Base-by-base conservation (phyloP, 1,140 invertebrate genomes). In the Coenobita brevimanus region DNA sequence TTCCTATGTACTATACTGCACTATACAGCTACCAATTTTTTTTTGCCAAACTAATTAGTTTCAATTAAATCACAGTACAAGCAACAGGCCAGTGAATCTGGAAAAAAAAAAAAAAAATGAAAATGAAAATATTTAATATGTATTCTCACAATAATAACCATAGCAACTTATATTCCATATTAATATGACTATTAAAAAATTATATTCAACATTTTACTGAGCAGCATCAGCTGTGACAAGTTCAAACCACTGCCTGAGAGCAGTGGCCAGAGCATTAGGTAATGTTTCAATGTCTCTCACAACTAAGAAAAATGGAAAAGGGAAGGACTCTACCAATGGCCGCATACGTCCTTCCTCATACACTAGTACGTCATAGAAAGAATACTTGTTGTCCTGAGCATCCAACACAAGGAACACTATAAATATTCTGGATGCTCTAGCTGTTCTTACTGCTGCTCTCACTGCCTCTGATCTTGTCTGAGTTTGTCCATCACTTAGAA, bases 291-390 rank as follows among this genome's bases (percentile, higher is more conserved):
- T 95, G 92, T 99, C 97, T 81, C 97, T 93, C 6, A 99, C 94
- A 90, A 99, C 97, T 33, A 99, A 94, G 92, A 99, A 99, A 93
- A 98, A 99, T n/a, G 98, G 98, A 92, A 99, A 99, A 6, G 99
- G 99, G 93, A 99, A 99, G 88, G 94, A 95, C 91, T 99, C 98
- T 94, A 99, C 94, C 89, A 99, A 54, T 91, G 93, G 92, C 97
- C 96, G 94, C 98, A 97, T 92, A 96, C 97, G 57, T 95, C 93
- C 4, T 97, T 97, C 93, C 97, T 98, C 92, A 99, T 98, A 69
- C 99, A 95, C 87, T 99, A 96, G 64, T 43, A 86, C 67, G 82
- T 91, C 91, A 73, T 90, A 90, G 62, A 91, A 89, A 57, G 92
- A 93, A 92, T 97, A 97, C 94, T 98, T 97, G 92, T 96, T 97